Evolutionary conservation across 2,797 vertebrate species (phyloP).

Genomic region (Periophthalmus magnuspinnatus): DNA sequence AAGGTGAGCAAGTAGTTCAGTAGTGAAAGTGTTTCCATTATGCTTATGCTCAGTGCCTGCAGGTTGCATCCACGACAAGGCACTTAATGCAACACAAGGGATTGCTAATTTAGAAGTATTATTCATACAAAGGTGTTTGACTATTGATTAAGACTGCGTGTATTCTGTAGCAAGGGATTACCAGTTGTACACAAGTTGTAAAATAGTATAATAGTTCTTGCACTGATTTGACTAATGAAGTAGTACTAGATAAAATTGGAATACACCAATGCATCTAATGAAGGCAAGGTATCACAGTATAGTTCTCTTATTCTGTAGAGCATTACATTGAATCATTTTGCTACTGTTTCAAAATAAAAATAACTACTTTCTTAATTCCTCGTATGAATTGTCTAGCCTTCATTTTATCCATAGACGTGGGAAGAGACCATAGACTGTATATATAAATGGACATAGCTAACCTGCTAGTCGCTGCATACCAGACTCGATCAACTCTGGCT

Average conservation of each 20-base stretch:
- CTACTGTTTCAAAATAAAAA: no score
- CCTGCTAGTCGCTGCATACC: no score
- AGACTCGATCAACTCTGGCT: no score
- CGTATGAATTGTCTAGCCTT: no score
- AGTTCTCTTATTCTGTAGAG: no score
- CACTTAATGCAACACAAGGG: conserved; percentile 11
- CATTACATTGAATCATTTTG: no score
- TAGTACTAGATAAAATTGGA: neutral
- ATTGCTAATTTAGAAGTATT: conserved; percentile 10
- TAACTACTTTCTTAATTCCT: no score
- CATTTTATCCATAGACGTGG: no score
- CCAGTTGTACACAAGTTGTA: neutral
- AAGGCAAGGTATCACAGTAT: neutral
- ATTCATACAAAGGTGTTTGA: conserved; percentile 6
- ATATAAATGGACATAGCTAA: no score
- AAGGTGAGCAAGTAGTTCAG: neutral
- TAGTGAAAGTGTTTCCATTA: conserved; percentile 6
- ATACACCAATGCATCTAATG: neutral
- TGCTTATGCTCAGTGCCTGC: neutral
- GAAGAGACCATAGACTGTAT: no score
- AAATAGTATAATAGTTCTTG: neutral
- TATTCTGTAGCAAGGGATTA: conserved; percentile 1
- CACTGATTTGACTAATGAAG: neutral
- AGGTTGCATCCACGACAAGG: conserved; percentile 24
- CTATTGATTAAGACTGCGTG: conserved; percentile 10